These are phyloP conservation scores for Drosophila virilis DNA, from an alignment of 1,140 invertebrate species.

Conservation along the genomic window DNA sequence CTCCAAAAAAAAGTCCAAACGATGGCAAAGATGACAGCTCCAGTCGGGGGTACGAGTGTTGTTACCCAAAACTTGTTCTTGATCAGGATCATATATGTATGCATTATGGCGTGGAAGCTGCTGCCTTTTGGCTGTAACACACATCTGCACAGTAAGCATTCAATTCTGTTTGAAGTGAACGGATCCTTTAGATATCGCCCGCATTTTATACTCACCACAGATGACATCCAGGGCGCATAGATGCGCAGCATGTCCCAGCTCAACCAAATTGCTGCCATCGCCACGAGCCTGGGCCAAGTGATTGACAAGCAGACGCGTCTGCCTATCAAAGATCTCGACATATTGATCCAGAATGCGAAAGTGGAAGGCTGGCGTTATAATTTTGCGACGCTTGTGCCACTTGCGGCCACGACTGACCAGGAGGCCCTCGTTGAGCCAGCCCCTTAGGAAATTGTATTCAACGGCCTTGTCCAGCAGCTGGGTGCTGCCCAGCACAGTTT, in stretches of 20 bases:
- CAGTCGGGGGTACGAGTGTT: too few relatives aligned
- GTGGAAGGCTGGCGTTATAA: conserved; percentile 94
- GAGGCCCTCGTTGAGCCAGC: conserved; percentile 91
- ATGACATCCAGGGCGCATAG: conserved; percentile 90
- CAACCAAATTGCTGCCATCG: conserved; percentile 66
- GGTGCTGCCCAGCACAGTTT: conserved; percentile 54
- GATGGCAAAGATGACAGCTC: too few relatives aligned
- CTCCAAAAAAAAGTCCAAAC: background rate
- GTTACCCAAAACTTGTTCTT: too few relatives aligned
- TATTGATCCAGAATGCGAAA: conserved; percentile 93
- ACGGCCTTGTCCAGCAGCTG: conserved; percentile 64
- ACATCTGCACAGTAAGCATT: too few relatives aligned
- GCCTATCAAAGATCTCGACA: conserved; percentile 88
- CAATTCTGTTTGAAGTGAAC: too few relatives aligned
- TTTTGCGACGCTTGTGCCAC: conserved; percentile 91
- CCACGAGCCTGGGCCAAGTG: conserved; percentile 70
- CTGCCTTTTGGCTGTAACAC: too few relatives aligned
- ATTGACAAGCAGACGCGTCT: conserved; percentile 86
- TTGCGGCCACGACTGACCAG: conserved; percentile 87
- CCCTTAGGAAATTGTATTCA: conserved; percentile 88
- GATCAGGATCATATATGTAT: too few relatives aligned
- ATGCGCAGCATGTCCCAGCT: conserved; percentile 87
- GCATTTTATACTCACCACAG: conserved; percentile 86
- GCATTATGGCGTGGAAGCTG: background rate
- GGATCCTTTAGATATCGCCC: background rate